Evolutionary conservation across 2,888 invertebrate genomes (phyloP).

Genomic region (Ormyrus nitidulus): DNA sequence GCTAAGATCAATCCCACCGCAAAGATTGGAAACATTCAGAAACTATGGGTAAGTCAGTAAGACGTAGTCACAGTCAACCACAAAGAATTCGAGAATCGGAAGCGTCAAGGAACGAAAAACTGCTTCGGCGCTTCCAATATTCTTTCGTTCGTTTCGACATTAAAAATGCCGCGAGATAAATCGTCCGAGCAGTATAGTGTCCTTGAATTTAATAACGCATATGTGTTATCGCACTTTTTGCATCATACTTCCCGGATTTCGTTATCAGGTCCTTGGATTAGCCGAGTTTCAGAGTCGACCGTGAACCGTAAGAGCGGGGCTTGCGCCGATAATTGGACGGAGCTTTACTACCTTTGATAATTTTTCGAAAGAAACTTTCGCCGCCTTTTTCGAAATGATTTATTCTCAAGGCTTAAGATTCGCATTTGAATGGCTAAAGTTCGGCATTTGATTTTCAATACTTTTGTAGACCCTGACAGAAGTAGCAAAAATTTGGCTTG

Average conservation of each 20-base stretch:
- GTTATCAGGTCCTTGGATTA: slow-evolving; percentile 56
- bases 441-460: too few relatives aligned
- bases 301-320: slow-evolving; percentile 8
- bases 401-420: too few relatives aligned
- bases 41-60: too few relatives aligned
- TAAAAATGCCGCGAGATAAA: slow-evolving; percentile 34
- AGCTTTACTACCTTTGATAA: slow-evolving; percentile 36
- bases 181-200: slow-evolving; percentile 12
- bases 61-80: too few relatives aligned
- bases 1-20: too few relatives aligned
- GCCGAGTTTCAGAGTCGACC: slow-evolving; percentile 32
- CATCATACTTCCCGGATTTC: slow-evolving; percentile 55
- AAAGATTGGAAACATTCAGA: too few relatives aligned
- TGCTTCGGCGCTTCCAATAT: not conserved
- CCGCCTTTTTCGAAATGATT: too few relatives aligned
- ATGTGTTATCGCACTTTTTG: slow-evolving; percentile 48
- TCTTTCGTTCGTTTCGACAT: slow-evolving; percentile 15
- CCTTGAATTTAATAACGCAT: slow-evolving; percentile 50
- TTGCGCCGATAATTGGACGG: slow-evolving; percentile 29
- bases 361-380: not conserved
- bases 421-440: too few relatives aligned
- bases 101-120: not conserved
- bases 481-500: too few relatives aligned
- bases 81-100: too few relatives aligned
- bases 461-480: too few relatives aligned